Base-by-base conservation (phyloP, 2,797 vertebrate genomes). In the Limnodromus scolopaceus region DNA sequence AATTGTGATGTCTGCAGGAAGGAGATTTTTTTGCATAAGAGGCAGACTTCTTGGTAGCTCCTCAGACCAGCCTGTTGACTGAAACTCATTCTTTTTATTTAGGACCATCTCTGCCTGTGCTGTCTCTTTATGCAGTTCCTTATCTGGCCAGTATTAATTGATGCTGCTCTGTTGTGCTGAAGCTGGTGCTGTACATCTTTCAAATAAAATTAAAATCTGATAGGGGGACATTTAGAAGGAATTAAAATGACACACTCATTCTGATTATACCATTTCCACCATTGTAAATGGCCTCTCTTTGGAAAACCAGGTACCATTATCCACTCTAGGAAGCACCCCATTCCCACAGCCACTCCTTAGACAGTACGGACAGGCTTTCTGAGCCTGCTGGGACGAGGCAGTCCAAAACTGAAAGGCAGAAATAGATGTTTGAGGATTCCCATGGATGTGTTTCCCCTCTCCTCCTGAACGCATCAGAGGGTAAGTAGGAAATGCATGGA, bases 231-330 rank as follows among this genome's bases (percentile, higher is more conserved):
- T 41, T 89, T 84, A 57, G 34, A 90, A 90, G 38, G 63, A 12
- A 81, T 64, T 90, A 30, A 75, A 48, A 84, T 51, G 15, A 51
- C 16, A 49, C 7, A 38, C 5, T 87, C 13, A 20, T 41, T 72
- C 38, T 46, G 69, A 81, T 87, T 76, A 63, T 51, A 46, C 10
- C 13, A 49, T 69, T 88, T 87, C 36, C 22, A 48, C 48, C 60
- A 15, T 7, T 80, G 65, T 72, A 92, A 96, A 91, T 28, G 45
- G 22, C 12, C 49, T 96, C 66, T 91, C 95, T 94, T 90, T 90
- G 83, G 79, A 97, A 94, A 71, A 79, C 55, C 48, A 88, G 71
- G 69, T 68, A 76, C 61, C 17, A 36, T 87, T 92, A 85, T 43
- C 60, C 48, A 65, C n/a, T 51, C 60, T 63, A 65, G 24, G 72